Evolutionary conservation across 2,888 invertebrate species (phyloP), one percentile per base, ranked within the genome.

Genomic region (Marronus borbonicus): DNA sequence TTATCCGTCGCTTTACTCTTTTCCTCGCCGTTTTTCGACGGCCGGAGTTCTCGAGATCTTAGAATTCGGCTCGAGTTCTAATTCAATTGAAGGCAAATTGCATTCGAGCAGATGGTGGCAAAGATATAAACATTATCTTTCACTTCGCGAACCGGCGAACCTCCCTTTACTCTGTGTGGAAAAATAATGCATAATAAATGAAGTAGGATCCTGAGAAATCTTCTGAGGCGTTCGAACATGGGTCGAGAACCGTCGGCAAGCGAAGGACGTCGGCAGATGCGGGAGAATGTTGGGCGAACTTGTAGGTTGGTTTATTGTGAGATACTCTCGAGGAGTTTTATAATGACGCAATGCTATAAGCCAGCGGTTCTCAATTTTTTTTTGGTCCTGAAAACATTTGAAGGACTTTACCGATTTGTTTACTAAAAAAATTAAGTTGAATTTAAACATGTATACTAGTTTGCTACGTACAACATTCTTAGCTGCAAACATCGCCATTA

Each of bases 51-150:
- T 5, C 64, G 62, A 62, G 62, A 31, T 31, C 62, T 62, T 31
- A n/a, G 62, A 66, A 66, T 66, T 66, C 39, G 44, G 5, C 44
- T 44, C 39, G 65, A 66, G 36, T 20, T 66, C 66, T 66, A 66
- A 66, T 66, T 44, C 66, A 66, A 66, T 66, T 66, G 17, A 49
- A 49, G 14, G 66, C 66, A 66, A 66, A 66, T 66, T 49, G 66
- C 49, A 44, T 66, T 66, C 24, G 66, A 66, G 49, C 66, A 66
- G 44, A 66, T 49, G 66, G 66, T 17, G 66, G 66, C 49, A 49
- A 66, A 66, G 66, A 66, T 44, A 49, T 44, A 66, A 66, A 66
- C 66, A 66, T 66, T 66, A 66, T 66, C 66, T 66, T 66, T 66
- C 49, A 49, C 49, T 66, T 66, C 66, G 66, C 24, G 66, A 66